Evolutionary conservation across 2,888 invertebrate genomes (phyloP), one percentile per base, ranked within the genome.

Genomic region (Plebejus argus): DNA sequence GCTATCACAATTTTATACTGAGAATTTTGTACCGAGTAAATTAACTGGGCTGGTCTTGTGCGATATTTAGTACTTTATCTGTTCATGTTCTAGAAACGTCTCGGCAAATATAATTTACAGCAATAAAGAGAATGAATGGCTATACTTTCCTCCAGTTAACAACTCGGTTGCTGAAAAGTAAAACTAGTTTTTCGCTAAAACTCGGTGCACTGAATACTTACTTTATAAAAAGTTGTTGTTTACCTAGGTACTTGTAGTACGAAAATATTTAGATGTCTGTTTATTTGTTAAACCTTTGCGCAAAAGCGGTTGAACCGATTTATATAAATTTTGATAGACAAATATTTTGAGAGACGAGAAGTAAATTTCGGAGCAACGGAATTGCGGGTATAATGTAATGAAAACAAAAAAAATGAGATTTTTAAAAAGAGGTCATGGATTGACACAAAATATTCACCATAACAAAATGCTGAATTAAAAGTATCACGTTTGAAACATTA

Each of bases 1-100:
- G 79, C 78, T 79, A 77, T 79, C 78, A 49, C 81, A 81, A 78
- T 79, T 81, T 81, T 81, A 39, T 74, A 53, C 70, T n/a, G 72
- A 61, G 15, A 74, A 76, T 49, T 72, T 66, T 71, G 35, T 39
- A 56, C 70, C 39, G 33, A 75, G 61, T 39, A 61, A 77, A 71
- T 77, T 33, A 28, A 49, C 72, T 39, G 71, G 45, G 39, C 71
- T 8, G n/a, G n/a, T 35, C 45, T 72, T 35, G 72, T 45, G 23
- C 20, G 45, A 72, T 72, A 72, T 49, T 72, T 72, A 72, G 72
- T 45, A n/a, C 45, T 71, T 71, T 71, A 72, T 72, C 71, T 23
- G 39, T 49, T 72, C 72, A 72, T 71, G 71, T 71, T 71, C 71
- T 71, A 71, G 71, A 71, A 71, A 71, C 71, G 71, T 71, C 71